These are phyloP conservation scores for Cyclina sinensis DNA, from an alignment of 1,140 invertebrate genomes.

Conservation along the genomic window DNA sequence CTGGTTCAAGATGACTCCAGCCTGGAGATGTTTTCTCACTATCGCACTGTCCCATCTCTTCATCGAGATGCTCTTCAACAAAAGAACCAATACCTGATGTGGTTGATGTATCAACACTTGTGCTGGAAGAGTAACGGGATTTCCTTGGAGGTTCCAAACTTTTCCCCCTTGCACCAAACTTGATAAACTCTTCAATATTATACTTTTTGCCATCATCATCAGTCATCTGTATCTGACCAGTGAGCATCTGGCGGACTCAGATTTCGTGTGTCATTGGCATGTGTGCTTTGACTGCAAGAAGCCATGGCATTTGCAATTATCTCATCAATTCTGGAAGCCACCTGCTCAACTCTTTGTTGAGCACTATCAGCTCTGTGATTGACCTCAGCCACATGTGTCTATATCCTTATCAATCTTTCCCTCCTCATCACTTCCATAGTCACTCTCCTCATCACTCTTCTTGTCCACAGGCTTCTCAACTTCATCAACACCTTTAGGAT, in stretches of 20 bases:
- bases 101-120: slow-evolving; percentile 82
- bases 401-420: slow-evolving; percentile 38
- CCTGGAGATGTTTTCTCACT: slow-evolving; percentile 73
- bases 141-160: slow-evolving; percentile 47
- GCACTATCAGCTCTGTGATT: background rate
- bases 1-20: slow-evolving; percentile 65
- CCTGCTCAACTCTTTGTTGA: background rate
- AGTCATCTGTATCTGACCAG: slow-evolving; percentile 50
- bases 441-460: slow-evolving; percentile 56
- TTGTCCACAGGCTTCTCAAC: slow-evolving; percentile 54
- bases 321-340: slow-evolving; percentile 32
- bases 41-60: slow-evolving; percentile 51
- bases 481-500: slow-evolving; percentile 40
- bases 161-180: slow-evolving; percentile 9
- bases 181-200: slow-evolving; percentile 59
- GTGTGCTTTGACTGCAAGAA: slow-evolving; percentile 1
- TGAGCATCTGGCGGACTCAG: slow-evolving; percentile 23
- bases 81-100: slow-evolving; percentile 82
- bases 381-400: slow-evolving; percentile 33
- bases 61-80: slow-evolving; percentile 72
- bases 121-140: slow-evolving; percentile 76
- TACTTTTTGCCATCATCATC: slow-evolving; percentile 53
- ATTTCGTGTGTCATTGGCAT: background rate
- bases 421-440: slow-evolving; percentile 62
- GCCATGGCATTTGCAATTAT: slow-evolving; percentile 41